Conservation (phyloP, 2,888 invertebrate genomes). For the Thyatira batis region DNA sequence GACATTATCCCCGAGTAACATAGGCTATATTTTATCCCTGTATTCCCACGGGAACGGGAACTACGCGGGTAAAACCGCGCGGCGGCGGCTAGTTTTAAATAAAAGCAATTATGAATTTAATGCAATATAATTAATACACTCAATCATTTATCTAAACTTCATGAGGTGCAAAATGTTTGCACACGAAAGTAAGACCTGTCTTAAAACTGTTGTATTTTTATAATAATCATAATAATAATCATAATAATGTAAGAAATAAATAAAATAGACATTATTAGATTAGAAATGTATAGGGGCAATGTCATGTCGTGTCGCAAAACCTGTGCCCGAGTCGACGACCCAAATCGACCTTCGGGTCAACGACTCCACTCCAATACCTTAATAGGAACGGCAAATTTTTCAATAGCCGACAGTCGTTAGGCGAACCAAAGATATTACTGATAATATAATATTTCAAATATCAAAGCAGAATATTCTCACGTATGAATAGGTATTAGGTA, state of each 20-base stretch:
- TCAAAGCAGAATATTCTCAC: neutral
- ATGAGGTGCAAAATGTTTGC: conserved; percentile 22
- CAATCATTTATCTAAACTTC: neutral
- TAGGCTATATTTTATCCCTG: too few relatives aligned
- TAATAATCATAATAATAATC: neutral
- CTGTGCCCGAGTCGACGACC: conserved; percentile 29
- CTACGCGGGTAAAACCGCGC: too few relatives aligned
- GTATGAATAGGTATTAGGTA: neutral
- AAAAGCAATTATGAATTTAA: too few relatives aligned
- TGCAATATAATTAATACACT: too few relatives aligned
- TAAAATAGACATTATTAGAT: conserved; percentile 4
- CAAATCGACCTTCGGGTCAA: conserved; percentile 25
- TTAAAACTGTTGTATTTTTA: conserved; percentile 42
- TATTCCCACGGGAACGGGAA: too few relatives aligned
- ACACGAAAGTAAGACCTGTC: conserved; percentile 43
- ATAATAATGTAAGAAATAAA: conserved; percentile 1
- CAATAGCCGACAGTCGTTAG: neutral
- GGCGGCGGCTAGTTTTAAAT: too few relatives aligned
- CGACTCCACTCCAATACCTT: conserved; percentile 6
- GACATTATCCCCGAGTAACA: too few relatives aligned
- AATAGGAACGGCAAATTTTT: conserved; percentile 1
- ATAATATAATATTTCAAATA: neutral
- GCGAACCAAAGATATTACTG: neutral
- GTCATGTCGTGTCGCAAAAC: conserved; percentile 8
- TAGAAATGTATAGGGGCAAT: conserved; percentile 1